Conservation (phyloP, 2,888 invertebrate species). For the Drosophila ustulata region DNA sequence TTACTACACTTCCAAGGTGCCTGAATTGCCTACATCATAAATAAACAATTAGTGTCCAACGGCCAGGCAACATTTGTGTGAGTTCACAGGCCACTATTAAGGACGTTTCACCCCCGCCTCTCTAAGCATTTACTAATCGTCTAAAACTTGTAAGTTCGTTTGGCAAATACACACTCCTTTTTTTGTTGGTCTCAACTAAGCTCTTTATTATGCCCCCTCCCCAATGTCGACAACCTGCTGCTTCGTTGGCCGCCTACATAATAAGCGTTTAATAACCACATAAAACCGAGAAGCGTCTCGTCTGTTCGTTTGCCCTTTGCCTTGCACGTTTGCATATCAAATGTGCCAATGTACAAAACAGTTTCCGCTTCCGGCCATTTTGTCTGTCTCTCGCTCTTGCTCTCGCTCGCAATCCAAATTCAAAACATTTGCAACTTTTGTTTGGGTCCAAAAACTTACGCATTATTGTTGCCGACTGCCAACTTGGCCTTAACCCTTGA, state of each 20-base stretch:
- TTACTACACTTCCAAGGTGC: constrained; percentile 33
- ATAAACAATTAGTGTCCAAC: constrained; percentile 61
- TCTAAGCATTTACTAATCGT: constrained; percentile 39
- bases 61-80: constrained; percentile 50
- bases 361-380: constrained; percentile 67
- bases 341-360: constrained; percentile 62
- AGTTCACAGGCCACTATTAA: constrained; percentile 52
- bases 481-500: constrained; percentile 47
- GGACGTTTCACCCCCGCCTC: background rate
- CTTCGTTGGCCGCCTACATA: constrained; percentile 25
- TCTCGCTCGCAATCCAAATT: constrained; percentile 22
- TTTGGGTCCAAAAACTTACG: constrained; percentile 56
- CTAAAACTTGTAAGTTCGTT: constrained; percentile 26
- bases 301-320: constrained; percentile 18
- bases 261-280: constrained; percentile 53
- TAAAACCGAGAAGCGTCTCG: constrained; percentile 23
- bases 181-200: constrained; percentile 10
- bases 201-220: constrained; percentile 24
- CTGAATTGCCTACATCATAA: constrained; percentile 53
- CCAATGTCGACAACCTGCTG: constrained; percentile 17
- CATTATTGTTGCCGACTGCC: constrained; percentile 43
- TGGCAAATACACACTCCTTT: constrained; percentile 14
- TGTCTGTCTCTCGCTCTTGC: constrained; percentile 33
- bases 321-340: constrained; percentile 50
- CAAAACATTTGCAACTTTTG: constrained; percentile 39